Evolutionary conservation across 1,140 invertebrate species (phyloP).

Genomic region (Galleria mellonella): DNA sequence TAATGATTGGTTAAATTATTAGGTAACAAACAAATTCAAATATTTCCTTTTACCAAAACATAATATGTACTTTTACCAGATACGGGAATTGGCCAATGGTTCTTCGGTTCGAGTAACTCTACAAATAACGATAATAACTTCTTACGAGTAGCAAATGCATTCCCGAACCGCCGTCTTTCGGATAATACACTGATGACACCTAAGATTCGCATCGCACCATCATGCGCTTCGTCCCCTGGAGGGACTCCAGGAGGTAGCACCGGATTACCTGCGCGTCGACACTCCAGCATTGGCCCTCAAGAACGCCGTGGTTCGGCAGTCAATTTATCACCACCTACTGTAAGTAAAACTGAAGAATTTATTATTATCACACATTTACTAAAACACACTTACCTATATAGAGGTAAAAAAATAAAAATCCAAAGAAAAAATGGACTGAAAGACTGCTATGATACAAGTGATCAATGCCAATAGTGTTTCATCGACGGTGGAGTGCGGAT

Average conservation of each 20-base stretch:
- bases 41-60: neutral
- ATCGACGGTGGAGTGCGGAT: too few species aligned
- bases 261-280: conserved; percentile 87
- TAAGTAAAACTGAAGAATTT: conserved; percentile 67
- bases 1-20: too few species aligned
- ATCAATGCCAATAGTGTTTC: too few species aligned
- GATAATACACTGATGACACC: conserved; percentile 94
- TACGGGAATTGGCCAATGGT: conserved; percentile 80
- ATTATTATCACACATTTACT: conserved; percentile 1
- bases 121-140: conserved; percentile 84
- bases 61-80: conserved; percentile 13
- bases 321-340: conserved; percentile 90
- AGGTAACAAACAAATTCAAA: too few species aligned
- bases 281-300: conserved; percentile 92
- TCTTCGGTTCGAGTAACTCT: conserved; percentile 60
- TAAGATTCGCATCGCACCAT: conserved; percentile 88
- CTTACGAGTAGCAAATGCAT: conserved; percentile 86
- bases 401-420: neutral
- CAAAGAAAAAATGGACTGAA: neutral
- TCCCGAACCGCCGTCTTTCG: conserved; percentile 88
- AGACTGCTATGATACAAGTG: neutral
- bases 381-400: conserved; percentile 2
- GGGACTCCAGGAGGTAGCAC: conserved; percentile 83
- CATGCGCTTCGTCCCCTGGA: conserved; percentile 89
- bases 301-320: conserved; percentile 88